These are phyloP conservation scores for Anser cygnoides DNA, from an alignment of 2,113 vertebrate genomes.

Conservation along the genomic window DNA sequence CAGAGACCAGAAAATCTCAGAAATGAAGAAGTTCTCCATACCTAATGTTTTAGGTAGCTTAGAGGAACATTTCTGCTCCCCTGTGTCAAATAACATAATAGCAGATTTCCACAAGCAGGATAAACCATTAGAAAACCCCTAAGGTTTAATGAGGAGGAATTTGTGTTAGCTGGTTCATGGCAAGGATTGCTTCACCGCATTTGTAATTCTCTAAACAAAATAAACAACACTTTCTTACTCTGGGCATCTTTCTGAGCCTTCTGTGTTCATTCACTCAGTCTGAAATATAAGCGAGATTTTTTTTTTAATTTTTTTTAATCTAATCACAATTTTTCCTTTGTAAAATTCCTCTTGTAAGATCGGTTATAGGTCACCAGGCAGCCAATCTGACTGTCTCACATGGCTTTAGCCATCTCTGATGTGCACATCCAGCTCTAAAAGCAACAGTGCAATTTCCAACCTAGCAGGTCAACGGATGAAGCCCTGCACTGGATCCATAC, in stretches of 20 bases:
- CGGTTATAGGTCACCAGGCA: not conserved
- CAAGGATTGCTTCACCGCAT: not conserved
- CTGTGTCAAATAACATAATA: fast-evolving
- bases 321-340: not conserved
- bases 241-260: fast-evolving
- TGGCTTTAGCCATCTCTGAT: not conserved
- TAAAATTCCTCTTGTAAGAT: not conserved
- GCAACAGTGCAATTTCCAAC: fast-evolving
- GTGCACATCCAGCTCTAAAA: not conserved
- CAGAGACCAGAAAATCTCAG: not conserved
- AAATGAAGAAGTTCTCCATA: not conserved
- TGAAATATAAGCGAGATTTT: not conserved
- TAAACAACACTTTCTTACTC: not conserved
- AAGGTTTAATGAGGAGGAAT: not conserved
- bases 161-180: not conserved
- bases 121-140: not conserved
- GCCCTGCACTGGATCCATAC: fast-evolving
- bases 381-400: fast-evolving
- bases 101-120: not conserved
- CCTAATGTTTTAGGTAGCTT: fast-evolving
- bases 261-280: fast-evolving
- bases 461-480: not conserved
- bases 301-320: fast-evolving
- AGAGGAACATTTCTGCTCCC: not conserved
- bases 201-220: not conserved